Conservation (phyloP, 2,797 vertebrate species). For the Amphiprion clarkii region DNA sequence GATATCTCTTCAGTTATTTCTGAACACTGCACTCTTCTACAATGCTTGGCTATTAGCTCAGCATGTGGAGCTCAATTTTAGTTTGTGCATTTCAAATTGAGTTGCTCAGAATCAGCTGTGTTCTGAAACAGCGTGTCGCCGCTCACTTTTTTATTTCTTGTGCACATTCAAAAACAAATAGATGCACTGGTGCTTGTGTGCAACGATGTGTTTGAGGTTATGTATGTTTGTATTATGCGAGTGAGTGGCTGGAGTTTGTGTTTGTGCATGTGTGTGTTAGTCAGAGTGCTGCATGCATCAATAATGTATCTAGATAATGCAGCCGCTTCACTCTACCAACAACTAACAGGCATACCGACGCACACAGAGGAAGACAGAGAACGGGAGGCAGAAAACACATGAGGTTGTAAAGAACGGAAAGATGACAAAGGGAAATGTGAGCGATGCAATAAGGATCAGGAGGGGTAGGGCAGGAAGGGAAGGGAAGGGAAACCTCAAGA, state of each 20-base stretch:
- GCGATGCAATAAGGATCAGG: slow-evolving; percentile 17
- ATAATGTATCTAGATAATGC: slow-evolving; percentile 85
- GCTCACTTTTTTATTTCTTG: neutral
- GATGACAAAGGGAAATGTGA: slow-evolving; percentile 49
- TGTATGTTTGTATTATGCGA: slow-evolving; percentile 49
- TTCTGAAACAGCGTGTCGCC: slow-evolving; percentile 10
- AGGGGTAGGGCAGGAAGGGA: neutral
- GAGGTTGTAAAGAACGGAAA: slow-evolving; percentile 44
- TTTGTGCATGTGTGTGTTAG: slow-evolving; percentile 38
- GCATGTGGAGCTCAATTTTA: slow-evolving; percentile 23
- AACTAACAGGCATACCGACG: slow-evolving; percentile 70
- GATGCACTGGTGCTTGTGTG: slow-evolving; percentile 33
- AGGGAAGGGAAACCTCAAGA: neutral
- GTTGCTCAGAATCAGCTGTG: slow-evolving; percentile 17
- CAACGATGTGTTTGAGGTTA: slow-evolving; percentile 37
- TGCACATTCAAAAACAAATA: slow-evolving; percentile 32
- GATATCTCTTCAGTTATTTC: slow-evolving; percentile 23
- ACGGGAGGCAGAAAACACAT: slow-evolving; percentile 5
- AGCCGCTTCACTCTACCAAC: slow-evolving; percentile 73
- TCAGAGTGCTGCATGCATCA: slow-evolving; percentile 80
- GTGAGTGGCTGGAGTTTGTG: slow-evolving; percentile 27
- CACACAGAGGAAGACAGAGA: slow-evolving; percentile 53
- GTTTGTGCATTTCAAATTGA: slow-evolving; percentile 21
- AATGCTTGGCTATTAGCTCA: slow-evolving; percentile 8
- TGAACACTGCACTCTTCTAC: slow-evolving; percentile 21